Conservation (phyloP, 1,140 invertebrate species). For the Dreissena polymorpha region DNA sequence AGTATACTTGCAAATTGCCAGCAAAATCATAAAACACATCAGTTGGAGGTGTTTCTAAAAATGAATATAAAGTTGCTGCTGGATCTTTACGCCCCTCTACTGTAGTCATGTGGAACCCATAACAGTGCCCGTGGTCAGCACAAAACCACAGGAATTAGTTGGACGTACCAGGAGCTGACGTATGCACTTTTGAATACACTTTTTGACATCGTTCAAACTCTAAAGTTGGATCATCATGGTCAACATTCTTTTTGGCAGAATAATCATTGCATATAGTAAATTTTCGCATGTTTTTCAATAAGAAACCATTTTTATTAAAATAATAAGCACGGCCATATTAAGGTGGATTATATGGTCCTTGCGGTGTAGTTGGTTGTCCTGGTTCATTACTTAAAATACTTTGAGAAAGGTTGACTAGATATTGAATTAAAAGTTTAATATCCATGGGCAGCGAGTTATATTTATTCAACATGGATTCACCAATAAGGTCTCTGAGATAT, state of each 20-base stretch:
- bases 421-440: slow-evolving; percentile 2
- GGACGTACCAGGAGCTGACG: slow-evolving; percentile 35
- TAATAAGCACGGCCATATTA: slow-evolving; percentile 59
- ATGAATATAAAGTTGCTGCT: slow-evolving; percentile 46
- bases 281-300: too few species aligned
- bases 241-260: not conserved
- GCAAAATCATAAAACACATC: slow-evolving; percentile 59
- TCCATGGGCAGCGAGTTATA: not conserved
- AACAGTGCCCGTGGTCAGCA: slow-evolving; percentile 54
- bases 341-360: slow-evolving; percentile 53
- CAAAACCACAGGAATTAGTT: too few species aligned
- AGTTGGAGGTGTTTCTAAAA: slow-evolving; percentile 41
- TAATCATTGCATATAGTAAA: slow-evolving; percentile 4
- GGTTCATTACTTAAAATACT: not conserved
- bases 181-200: slow-evolving; percentile 21
- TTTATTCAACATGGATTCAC: not conserved
- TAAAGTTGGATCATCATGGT: slow-evolving; percentile 51
- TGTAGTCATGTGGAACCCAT: slow-evolving; percentile 55
- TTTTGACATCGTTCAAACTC: slow-evolving; percentile 40
- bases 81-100: slow-evolving; percentile 58
- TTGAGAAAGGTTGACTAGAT: not conserved
- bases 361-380: slow-evolving; percentile 19
- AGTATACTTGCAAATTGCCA: slow-evolving; percentile 53
- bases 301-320: slow-evolving; percentile 25
- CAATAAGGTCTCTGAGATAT: not conserved